Conservation (phyloP, 2,797 vertebrate genomes). For the Gymnoscopelus microlampas region DNA sequence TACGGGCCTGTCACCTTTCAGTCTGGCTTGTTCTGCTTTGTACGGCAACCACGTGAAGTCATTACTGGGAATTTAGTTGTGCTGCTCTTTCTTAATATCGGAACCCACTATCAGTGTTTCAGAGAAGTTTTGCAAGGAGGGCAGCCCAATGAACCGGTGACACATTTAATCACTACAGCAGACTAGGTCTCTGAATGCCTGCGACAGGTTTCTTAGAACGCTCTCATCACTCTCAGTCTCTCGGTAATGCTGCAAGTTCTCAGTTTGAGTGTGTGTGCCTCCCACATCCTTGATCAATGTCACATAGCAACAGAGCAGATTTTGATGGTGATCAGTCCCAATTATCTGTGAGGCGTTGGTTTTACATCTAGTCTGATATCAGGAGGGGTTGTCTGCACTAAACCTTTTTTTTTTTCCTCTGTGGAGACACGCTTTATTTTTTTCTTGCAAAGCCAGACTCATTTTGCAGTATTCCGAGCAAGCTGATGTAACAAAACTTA, state of each 20-base stretch:
- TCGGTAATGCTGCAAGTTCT: slow-evolving; percentile 51
- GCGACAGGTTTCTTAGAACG: slow-evolving; percentile 75
- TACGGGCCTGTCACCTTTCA: slow-evolving; percentile 11
- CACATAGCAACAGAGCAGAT: slow-evolving; percentile 64
- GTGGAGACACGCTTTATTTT: neutral
- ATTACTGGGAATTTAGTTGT: slow-evolving; percentile 63
- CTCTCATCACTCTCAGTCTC: slow-evolving; percentile 59
- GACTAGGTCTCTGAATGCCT: slow-evolving; percentile 46
- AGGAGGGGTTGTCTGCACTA: neutral
- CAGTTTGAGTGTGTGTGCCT: slow-evolving; percentile 38
- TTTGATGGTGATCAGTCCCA: slow-evolving; percentile 59
- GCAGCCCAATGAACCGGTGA: slow-evolving; percentile 54
- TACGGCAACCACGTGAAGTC: slow-evolving; percentile 39
- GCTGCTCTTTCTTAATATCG: slow-evolving; percentile 48
- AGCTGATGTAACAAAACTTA: neutral
- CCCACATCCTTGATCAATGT: slow-evolving; percentile 71
- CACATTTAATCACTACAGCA: slow-evolving; percentile 67
- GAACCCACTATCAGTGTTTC: slow-evolving; percentile 64
- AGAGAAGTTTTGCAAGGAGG: slow-evolving; percentile 69
- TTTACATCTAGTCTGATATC: slow-evolving; percentile 11
- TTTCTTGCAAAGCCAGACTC: neutral
- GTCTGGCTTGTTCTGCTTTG: slow-evolving; percentile 28
- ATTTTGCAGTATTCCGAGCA: neutral
- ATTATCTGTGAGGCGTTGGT: slow-evolving; percentile 45
- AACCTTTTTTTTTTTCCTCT: slow-evolving; percentile 4